Conservation (phyloP, 2,888 invertebrate species). For the Pinctada fucata region DNA sequence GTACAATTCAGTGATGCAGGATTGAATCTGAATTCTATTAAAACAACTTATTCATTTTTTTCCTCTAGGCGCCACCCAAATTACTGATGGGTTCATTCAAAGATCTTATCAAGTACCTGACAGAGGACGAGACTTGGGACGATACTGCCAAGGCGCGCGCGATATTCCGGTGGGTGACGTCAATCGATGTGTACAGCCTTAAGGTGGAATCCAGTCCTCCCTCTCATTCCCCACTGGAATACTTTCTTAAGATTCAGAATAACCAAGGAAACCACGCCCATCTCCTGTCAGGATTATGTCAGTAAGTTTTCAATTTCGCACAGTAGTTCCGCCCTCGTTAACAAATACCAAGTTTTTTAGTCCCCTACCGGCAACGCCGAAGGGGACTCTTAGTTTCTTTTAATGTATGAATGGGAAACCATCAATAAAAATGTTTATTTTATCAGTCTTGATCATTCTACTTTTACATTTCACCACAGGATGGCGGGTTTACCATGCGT, state of each 20-base stretch:
- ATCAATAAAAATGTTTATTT: no score
- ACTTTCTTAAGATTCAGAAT: conserved; percentile 70
- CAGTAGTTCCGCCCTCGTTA: no score
- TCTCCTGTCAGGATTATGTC: conserved; percentile 67
- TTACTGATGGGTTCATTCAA: conserved; percentile 61
- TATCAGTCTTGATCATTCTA: no score
- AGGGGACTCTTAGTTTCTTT: no score
- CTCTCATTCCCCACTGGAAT: conserved; percentile 69
- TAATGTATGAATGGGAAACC: no score
- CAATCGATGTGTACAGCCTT: conserved; percentile 68
- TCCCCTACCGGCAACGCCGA: no score
- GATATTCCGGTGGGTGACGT: conserved; percentile 72
- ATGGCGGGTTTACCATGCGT: conserved; percentile 71
- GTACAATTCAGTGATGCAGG: no score
- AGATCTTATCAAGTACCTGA: conserved; percentile 62
- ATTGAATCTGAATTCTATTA: no score
- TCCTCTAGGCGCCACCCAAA: conserved; percentile 56
- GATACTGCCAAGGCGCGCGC: conserved; percentile 65
- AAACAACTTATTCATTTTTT: neutral
- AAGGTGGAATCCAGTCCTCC: conserved; percentile 65
- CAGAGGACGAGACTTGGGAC: conserved; percentile 52
- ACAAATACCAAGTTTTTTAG: no score
- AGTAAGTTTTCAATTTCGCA: conserved; percentile 51
- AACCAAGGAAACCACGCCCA: conserved; percentile 73
- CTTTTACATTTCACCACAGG: conserved; percentile 51